Evolutionary conservation across 2,113 vertebrate genomes (phyloP), one percentile per base, ranked within the genome.

Genomic region (Chaetodon auriga): DNA sequence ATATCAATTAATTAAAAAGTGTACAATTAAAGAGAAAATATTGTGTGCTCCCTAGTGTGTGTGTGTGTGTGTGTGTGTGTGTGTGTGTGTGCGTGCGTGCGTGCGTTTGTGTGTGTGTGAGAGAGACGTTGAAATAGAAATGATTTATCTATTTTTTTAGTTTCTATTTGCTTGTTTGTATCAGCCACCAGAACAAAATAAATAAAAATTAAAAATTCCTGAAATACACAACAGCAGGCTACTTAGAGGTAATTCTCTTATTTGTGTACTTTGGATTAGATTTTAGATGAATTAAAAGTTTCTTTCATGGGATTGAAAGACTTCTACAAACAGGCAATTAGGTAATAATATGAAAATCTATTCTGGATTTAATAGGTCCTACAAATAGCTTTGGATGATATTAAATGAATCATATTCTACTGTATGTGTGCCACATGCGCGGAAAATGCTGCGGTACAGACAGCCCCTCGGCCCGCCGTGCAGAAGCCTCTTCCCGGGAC

Each of bases 61-160:
- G 23, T 35, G 46, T 65, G 61, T n/a, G n/a, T n/a, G n/a, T n/a
- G n/a, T n/a, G n/a, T 68, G 45, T 68, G 65, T 49, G 45, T 51
- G 23, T 19, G 25, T 51, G 23, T 35, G 46, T 65, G 61, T 63
- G 63, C 46, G 41, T 46, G 63, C 25, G 41, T 65, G 8, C n/a
- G n/a, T n/a, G n/a, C n/a, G n/a, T n/a, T n/a, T n/a, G n/a, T 63
- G 63, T 65, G 41, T 46, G 63, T 46, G 41, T 65, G 8, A 2
- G 30, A 30, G 30, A 30, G 30, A 30, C 23, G 41, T 43, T 43
- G 6, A 43, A 30, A 30, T 30, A 30, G 30, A 30, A 30, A 30
- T 7, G 23, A 62, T 51, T 25, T 30, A 68, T 68, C 8, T 65
- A 65, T 51, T 16, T 25, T 13, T 49, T 6, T 48, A 4, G 7